Conservation (phyloP, 64 coral and sea anemone species). For the Dendrophyllia cribrosa region DNA sequence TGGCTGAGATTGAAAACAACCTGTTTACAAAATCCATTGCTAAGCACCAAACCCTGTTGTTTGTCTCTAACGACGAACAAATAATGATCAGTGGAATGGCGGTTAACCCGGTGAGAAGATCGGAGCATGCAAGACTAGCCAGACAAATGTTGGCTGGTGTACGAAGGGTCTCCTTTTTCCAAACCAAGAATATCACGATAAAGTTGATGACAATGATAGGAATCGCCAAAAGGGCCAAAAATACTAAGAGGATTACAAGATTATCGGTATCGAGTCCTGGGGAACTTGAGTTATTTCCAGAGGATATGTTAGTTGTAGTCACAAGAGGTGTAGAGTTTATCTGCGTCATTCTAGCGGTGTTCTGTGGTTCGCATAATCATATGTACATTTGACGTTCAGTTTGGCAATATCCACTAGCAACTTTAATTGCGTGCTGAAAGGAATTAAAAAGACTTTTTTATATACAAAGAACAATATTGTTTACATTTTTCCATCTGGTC, state of each 20-base stretch:
- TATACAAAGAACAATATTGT: no score
- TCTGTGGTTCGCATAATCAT: not conserved
- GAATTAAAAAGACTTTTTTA: no score
- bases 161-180: constrained; percentile 55
- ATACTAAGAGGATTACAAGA: constrained; percentile 29
- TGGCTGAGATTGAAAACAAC: constrained; percentile 70
- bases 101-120: constrained; percentile 71
- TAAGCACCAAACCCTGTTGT: constrained; percentile 7
- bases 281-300: not conserved
- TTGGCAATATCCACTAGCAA: no score
- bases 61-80: not conserved
- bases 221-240: constrained; percentile 49
- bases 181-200: constrained; percentile 59
- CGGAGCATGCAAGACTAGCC: constrained; percentile 69
- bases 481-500: no score
- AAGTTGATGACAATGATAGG: constrained; percentile 56
- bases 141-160: constrained; percentile 72
- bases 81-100: constrained; percentile 73
- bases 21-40: constrained; percentile 68
- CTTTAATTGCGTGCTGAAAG: no score
- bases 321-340: not conserved
- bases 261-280: not conserved
- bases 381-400: no score
- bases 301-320: not conserved
- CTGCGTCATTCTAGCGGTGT: not conserved